Base-by-base conservation (phyloP, 2,113 vertebrate genomes). In the Atherinomorus stipes region DNA sequence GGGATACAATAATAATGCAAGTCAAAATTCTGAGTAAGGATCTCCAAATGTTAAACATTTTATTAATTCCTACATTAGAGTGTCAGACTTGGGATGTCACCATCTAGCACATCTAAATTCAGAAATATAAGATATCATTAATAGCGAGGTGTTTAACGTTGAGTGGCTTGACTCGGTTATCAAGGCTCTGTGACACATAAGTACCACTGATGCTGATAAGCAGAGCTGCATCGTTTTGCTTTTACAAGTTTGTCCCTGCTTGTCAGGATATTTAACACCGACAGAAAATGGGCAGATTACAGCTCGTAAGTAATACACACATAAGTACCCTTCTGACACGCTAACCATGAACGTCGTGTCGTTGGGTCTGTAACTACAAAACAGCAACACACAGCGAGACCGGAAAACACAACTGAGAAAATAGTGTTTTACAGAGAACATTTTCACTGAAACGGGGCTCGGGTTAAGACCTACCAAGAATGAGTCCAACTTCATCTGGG, bases 401-500 rank as follows among this genome's bases (percentile, higher is more conserved):
- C 57, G 21, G 23, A 18, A n/a, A 72, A 10, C 31, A 63, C 18
- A 44, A 57, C 12, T 2, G 11, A 34, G 11, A 7, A 19, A 22
- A 11, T 1, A 4, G n/a, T 19, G 2, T 11, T 38, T 58, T 10
- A 38, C 11, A 7, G 40, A 11, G 9, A 42, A 28, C 18, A 44
- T 16, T 44, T 42, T 11, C 23, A 44, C 13, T 15, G 7, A 37
- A 0, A 45, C 8, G 9, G 15, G 15, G 15, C 11, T 18, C 3
- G 6, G 15, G 21, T 42, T 38, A 7, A 47, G 15, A 73, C 11
- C 64, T 71, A 69, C 66, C 26, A 22, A 19, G 0, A 25, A 47
- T 12, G 64, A 26, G 40, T 67, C 60, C 38, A 61, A 34, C 54
- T 50, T 52, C 21, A 57, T 15, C 16, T 31, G 15, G 44, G 38